Evolutionary conservation across 1,140 invertebrate species (phyloP).

Genomic region (Venustaconcha ellipsiformis): DNA sequence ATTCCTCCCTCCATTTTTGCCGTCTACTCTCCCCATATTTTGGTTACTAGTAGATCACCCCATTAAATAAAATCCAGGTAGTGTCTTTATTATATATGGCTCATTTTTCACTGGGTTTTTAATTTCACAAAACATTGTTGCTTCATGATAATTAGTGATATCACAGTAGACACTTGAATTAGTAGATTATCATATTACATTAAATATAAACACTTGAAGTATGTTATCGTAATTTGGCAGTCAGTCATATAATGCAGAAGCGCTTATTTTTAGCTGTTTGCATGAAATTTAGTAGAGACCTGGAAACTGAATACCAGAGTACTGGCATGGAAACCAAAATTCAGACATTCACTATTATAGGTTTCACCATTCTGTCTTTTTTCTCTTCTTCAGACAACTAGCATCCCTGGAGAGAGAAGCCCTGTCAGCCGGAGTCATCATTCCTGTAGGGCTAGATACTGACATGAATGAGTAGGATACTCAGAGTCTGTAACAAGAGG

Average conservation of each 20-base stretch:
- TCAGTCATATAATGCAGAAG: neutral
- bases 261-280: neutral
- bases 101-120: too few relatives aligned
- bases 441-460: conserved; percentile 42
- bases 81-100: too few relatives aligned
- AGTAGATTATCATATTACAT: neutral
- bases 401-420: conserved; percentile 63
- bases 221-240: neutral
- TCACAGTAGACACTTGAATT: too few relatives aligned
- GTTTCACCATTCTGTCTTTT: neutral
- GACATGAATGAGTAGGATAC: conserved; percentile 9
- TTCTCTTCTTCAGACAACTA: conserved; percentile 57
- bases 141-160: neutral
- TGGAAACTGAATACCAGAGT: neutral
- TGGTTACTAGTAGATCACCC: too few relatives aligned
- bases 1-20: too few relatives aligned
- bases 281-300: neutral
- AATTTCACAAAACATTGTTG: too few relatives aligned
- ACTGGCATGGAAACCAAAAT: neutral
- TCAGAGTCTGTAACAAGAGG: too few relatives aligned
- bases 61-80: too few relatives aligned
- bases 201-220: neutral
- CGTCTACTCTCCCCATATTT: too few relatives aligned
- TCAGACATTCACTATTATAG: neutral
- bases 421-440: conserved; percentile 50